Conservation (phyloP, 1,140 invertebrate genomes). For the Listronotus oregonensis region DNA sequence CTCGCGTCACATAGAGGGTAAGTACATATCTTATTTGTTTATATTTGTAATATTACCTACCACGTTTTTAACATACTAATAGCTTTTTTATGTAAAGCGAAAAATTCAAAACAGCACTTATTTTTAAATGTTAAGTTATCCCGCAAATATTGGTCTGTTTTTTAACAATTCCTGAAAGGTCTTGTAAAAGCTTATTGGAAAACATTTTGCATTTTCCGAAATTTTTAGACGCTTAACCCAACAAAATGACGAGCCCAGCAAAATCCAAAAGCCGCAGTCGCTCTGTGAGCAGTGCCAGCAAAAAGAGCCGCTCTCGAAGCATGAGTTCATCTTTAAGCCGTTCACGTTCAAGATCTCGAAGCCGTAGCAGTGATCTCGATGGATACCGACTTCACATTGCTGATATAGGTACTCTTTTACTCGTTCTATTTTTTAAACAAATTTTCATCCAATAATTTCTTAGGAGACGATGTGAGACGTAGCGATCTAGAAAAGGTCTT, state of each 20-base stretch:
- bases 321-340: conserved; percentile 42
- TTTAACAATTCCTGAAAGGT: too few relatives aligned
- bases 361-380: conserved; percentile 53
- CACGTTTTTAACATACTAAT: too few relatives aligned
- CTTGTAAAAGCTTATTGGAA: too few relatives aligned
- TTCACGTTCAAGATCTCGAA: conserved; percentile 52
- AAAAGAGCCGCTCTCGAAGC: conserved; percentile 43
- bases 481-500: conserved; percentile 68
- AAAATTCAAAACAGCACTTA: too few relatives aligned
- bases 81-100: too few relatives aligned
- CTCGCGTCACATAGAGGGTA: neutral
- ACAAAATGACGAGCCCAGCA: conserved; percentile 25
- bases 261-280: conserved; percentile 31
- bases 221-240: too few relatives aligned
- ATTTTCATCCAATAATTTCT: neutral
- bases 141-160: too few relatives aligned
- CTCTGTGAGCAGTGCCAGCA: conserved; percentile 31
- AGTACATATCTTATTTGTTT: conserved; percentile 4
- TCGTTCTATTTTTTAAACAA: too few relatives aligned
- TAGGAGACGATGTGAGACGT: conserved; percentile 58
- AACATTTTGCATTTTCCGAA: too few relatives aligned
- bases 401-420: conserved; percentile 37
- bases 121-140: too few relatives aligned
- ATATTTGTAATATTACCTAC: neutral
- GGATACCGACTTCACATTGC: conserved; percentile 58